Base-by-base conservation (phyloP, 2,888 invertebrate genomes). In the Drosophila trichaetosa region DNA sequence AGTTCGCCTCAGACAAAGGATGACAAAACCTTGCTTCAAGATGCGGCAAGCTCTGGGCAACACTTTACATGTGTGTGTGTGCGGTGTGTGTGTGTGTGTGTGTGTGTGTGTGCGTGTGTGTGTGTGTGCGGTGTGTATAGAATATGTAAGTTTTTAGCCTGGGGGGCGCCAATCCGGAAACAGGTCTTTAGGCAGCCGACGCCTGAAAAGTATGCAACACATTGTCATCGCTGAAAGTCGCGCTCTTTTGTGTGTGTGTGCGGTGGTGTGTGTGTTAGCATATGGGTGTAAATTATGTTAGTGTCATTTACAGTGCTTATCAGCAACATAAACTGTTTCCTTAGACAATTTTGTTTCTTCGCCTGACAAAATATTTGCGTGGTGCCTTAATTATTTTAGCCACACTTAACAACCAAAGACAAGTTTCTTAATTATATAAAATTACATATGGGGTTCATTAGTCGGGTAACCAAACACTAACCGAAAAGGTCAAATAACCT, bases 201-300 rank as follows among this genome's bases (percentile, higher is more conserved):
- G 72, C 74, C 81, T 78, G 62, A 73, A 80, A 81, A 83, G 83
- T 85, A 81, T 87, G 76, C 85, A 69, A 76, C 73, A 65, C 70
- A 73, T 79, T 79, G 56, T 79, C 34, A 57, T 34, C 51, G 52
- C 61, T 34, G 21, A 58, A 24, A 71, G 49, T 57, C 71, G 65
- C 62, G 42, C 16, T 40, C 53, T 48, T 51, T 61, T 40, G 51
- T 51, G 51, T 31, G 31, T n/a, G 31, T n/a, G 29, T 7, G 13
- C 36, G 52, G 40, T 36, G 2, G 33, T 5, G 21, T 18, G 31
- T 46, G 48, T 27, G 48, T 7, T 33, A n/a, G 31, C 8, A 6
- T 21, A 11, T 48, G 48, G 34, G 40, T 59, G 64, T 52, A 40
- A 46, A 66, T 63, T 72, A 68, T 68, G 62, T 69, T 67, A 34